Evolutionary conservation across 1,140 invertebrate genomes (phyloP).

Genomic region (Pissodes strobi): DNA sequence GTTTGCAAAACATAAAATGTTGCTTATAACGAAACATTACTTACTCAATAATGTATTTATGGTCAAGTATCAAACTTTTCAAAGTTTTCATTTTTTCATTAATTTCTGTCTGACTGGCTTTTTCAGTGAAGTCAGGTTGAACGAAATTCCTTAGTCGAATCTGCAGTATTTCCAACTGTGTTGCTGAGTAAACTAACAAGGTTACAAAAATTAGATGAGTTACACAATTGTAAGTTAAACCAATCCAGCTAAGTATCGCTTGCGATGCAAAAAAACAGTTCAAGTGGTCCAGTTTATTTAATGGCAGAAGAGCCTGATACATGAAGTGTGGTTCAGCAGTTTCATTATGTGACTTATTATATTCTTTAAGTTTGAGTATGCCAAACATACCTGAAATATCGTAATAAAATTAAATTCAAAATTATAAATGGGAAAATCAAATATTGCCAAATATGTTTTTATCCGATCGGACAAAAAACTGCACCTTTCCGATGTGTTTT

Average conservation of each 20-base stretch:
- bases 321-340: slow-evolving; percentile 1
- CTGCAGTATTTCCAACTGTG: slow-evolving; percentile 12
- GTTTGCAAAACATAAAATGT: no score
- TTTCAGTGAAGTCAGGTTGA: background rate
- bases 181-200: slow-evolving; percentile 4
- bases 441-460: no score
- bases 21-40: background rate
- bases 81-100: background rate
- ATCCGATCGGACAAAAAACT: no score
- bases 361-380: background rate
- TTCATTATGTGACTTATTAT: background rate
- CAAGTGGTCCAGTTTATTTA: slow-evolving; percentile 3
- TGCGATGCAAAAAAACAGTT: background rate
- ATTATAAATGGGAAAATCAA: no score
- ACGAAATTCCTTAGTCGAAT: slow-evolving; percentile 3
- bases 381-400: background rate
- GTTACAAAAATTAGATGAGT: background rate
- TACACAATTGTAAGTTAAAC: background rate
- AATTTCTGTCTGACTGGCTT: background rate
- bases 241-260: background rate
- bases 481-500: no score
- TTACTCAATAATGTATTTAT: slow-evolving; percentile 11
- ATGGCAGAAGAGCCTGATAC: slow-evolving; percentile 8
- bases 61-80: background rate
- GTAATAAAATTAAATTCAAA: no score